Evolutionary conservation across 2,888 invertebrate genomes (phyloP).

Genomic region (Onchidella celtica): DNA sequence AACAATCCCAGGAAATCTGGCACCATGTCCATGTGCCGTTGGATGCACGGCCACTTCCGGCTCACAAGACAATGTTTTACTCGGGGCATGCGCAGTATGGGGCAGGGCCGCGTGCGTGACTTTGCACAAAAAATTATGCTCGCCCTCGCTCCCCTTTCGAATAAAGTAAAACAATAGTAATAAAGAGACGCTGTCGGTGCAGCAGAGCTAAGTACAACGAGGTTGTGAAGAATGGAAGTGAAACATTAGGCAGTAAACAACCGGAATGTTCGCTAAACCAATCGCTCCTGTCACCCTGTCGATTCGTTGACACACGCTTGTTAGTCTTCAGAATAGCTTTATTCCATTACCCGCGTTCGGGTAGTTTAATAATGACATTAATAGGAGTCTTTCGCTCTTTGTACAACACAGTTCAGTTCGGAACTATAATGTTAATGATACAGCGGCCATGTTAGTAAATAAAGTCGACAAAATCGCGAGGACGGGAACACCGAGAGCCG

Average conservation of each 20-base stretch:
- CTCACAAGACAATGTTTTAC: too few species aligned
- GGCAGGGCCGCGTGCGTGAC: not conserved
- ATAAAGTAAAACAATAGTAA: too few species aligned
- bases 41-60: not conserved
- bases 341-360: slow-evolving; percentile 3
- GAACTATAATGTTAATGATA: slow-evolving; percentile 3
- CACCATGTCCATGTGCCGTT: not conserved
- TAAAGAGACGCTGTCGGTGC: not conserved
- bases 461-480: not conserved
- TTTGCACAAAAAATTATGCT: not conserved
- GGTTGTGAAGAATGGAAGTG: not conserved
- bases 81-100: too few species aligned
- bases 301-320: slow-evolving; percentile 3
- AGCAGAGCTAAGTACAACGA: slow-evolving; percentile 1
- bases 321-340: slow-evolving; percentile 17
- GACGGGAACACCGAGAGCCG: not conserved
- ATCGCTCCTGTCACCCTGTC: not conserved
- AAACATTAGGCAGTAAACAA: slow-evolving; percentile 18
- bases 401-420: not conserved
- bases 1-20: too few species aligned
- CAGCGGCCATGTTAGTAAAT: slow-evolving; percentile 12
- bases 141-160: too few species aligned
- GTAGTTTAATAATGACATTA: slow-evolving; percentile 20
- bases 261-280: not conserved
- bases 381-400: not conserved